Conservation (phyloP, 2,113 vertebrate genomes). For the Anser cygnoides region DNA sequence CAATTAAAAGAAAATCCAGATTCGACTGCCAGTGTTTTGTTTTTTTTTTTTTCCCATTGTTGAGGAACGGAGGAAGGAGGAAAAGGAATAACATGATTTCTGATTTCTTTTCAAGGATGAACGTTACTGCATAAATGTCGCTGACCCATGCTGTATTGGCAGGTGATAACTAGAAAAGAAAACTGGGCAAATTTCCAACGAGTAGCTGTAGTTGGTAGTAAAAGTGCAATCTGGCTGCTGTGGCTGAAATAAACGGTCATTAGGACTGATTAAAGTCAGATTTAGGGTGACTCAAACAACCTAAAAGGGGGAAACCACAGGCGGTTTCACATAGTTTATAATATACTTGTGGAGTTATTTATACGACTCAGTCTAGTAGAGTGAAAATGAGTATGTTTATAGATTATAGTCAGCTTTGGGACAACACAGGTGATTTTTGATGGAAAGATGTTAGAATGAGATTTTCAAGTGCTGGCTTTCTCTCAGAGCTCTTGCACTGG, state of each 20-base stretch:
- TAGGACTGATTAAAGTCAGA: slow-evolving; percentile 78
- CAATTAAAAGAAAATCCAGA: slow-evolving; percentile 23
- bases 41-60: background rate
- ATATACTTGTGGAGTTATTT: slow-evolving; percentile 56
- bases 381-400: slow-evolving; percentile 33
- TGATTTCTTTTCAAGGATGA: slow-evolving; percentile 22
- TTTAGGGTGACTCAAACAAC: slow-evolving; percentile 68
- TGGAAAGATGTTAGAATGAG: background rate
- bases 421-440: slow-evolving; percentile 22
- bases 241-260: slow-evolving; percentile 74
- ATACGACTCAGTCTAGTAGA: slow-evolving; percentile 22
- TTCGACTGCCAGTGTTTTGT: background rate
- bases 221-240: slow-evolving; percentile 65
- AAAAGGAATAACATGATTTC: background rate
- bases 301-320: slow-evolving; percentile 68
- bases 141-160: slow-evolving; percentile 43
- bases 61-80: background rate
- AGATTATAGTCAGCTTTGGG: background rate
- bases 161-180: slow-evolving; percentile 64
- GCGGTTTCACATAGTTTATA: slow-evolving; percentile 63
- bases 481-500: background rate
- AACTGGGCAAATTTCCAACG: slow-evolving; percentile 67
- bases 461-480: background rate
- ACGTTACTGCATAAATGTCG: background rate
- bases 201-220: slow-evolving; percentile 68